These are phyloP conservation scores for Leptoclinus maculatus DNA, from an alignment of 2,797 vertebrate species.

Conservation along the genomic window DNA sequence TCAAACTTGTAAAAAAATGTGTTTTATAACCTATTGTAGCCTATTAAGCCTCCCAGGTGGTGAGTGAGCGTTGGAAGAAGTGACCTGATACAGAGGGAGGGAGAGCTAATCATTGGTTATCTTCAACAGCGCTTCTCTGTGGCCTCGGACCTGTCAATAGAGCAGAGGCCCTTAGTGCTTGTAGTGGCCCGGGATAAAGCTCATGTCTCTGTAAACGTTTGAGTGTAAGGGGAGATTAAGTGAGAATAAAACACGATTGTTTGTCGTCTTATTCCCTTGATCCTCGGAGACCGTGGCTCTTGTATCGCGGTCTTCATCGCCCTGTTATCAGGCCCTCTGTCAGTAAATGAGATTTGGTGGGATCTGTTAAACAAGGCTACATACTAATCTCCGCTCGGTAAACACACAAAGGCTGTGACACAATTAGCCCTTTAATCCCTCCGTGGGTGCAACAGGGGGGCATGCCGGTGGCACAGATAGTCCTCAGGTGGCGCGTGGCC, in stretches of 20 bases:
- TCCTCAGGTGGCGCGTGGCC: slow-evolving; percentile 31
- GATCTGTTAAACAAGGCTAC: slow-evolving; percentile 74
- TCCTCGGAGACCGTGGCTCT: slow-evolving; percentile 48
- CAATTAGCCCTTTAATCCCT: slow-evolving; percentile 78
- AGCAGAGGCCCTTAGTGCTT: slow-evolving; percentile 14
- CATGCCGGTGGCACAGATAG: slow-evolving; percentile 40
- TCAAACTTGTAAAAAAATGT: background rate
- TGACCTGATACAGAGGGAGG: slow-evolving; percentile 30
- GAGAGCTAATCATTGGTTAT: slow-evolving; percentile 43
- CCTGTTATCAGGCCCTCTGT: slow-evolving; percentile 67
- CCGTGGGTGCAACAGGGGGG: slow-evolving; percentile 51
- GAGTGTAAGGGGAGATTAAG: slow-evolving; percentile 47
- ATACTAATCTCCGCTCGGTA: slow-evolving; percentile 72
- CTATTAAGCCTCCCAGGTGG: background rate
- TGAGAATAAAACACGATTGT: slow-evolving; percentile 51
- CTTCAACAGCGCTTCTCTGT: slow-evolving; percentile 35
- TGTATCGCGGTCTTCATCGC: slow-evolving; percentile 55
- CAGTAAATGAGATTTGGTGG: slow-evolving; percentile 73
- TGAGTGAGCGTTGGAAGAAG: background rate
- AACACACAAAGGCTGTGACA: slow-evolving; percentile 74
- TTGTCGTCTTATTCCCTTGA: slow-evolving; percentile 48
- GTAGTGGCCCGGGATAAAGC: slow-evolving; percentile 1
- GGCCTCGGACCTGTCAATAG: slow-evolving; percentile 43
- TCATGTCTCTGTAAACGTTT: slow-evolving; percentile 27
- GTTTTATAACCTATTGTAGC: background rate